Evolutionary conservation across 2,113 vertebrate genomes (phyloP), one percentile per base, ranked within the genome.

Genomic region (Anhinga anhinga): DNA sequence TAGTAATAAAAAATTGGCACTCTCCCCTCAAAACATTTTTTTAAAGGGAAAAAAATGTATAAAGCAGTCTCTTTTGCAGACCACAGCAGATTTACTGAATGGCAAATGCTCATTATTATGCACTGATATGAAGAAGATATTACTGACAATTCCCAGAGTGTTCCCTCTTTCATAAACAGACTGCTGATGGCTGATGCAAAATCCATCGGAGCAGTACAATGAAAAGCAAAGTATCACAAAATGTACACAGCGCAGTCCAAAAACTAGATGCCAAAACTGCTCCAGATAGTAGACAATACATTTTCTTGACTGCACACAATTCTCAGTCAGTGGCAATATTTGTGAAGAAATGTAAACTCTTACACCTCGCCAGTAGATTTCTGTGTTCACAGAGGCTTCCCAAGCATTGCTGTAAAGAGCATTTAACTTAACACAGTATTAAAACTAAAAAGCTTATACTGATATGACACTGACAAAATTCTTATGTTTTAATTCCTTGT

Each of bases 81-180:
- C 50, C 61, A 76, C 90, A 97, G 97, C 96, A 97, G 63, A 98
- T 98, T 97, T 84, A 86, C 69, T 90, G 95, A 96, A 95, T 72
- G 66, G 55, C 93, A 97, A 98, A 95, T 56, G 32, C 94, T 98
- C 95, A 97, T 98, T 98, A 97, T 85, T 93, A 97, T 97, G 94
- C 88, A 80, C 81, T 86, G 91, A 96, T 97, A 97, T 86, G 83
- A 96, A 97, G 93, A 97, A 40, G 38, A 96, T 96, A 95, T 93
- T 96, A 85, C 90, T 97, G 96, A 96, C 95, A 98, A 97, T 97
- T 98, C 96, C 96, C 97, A 82, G 71, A 90, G 92, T 73, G 58
- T 74, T 96, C 65, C 53, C 34, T 89, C 79, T 96, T 97, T 97
- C 86, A 96, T 95, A 97, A 97, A 93, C 93, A 98, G 89, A 86